Conservation (phyloP, 2,888 invertebrate genomes). For the Timandra comae region DNA sequence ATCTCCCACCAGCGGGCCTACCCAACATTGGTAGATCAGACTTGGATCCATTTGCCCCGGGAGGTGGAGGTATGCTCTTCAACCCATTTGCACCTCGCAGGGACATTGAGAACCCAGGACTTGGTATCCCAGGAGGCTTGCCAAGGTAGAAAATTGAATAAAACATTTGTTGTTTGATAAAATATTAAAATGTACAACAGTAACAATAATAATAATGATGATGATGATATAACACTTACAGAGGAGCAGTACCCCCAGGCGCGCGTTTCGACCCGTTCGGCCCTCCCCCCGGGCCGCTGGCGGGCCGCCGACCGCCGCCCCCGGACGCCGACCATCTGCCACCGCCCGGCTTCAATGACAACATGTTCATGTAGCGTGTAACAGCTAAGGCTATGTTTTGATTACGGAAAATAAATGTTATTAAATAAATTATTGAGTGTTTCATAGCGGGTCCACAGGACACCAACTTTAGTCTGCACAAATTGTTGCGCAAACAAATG, state of each 20-base stretch:
- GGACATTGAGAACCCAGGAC: constrained; percentile 64
- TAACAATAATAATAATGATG: background rate
- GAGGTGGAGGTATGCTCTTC: constrained; percentile 85
- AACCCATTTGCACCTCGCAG: constrained; percentile 77
- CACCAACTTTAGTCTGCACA: no score
- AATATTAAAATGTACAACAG: background rate
- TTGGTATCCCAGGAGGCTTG: constrained; percentile 76
- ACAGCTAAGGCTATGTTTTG: background rate
- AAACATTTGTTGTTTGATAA: no score
- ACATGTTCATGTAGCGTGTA: constrained; percentile 82
- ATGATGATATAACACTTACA: constrained; percentile 34
- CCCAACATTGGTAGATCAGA: constrained; percentile 83
- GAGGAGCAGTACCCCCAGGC: constrained; percentile 81
- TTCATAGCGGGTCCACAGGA: no score
- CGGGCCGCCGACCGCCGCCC: constrained; percentile 56
- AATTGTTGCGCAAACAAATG: no score
- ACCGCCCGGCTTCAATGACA: constrained; percentile 84
- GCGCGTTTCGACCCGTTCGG: constrained; percentile 90
- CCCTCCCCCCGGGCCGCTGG: constrained; percentile 78
- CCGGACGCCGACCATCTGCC: constrained; percentile 86
- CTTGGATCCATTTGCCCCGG: constrained; percentile 83
- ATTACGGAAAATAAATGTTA: no score
- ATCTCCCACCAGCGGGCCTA: constrained; percentile 45
- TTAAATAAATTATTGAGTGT: no score
- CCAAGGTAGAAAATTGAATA: constrained; percentile 77